These are phyloP conservation scores for Serinus canaria DNA, from an alignment of 2,113 vertebrate genomes.

Conservation along the genomic window DNA sequence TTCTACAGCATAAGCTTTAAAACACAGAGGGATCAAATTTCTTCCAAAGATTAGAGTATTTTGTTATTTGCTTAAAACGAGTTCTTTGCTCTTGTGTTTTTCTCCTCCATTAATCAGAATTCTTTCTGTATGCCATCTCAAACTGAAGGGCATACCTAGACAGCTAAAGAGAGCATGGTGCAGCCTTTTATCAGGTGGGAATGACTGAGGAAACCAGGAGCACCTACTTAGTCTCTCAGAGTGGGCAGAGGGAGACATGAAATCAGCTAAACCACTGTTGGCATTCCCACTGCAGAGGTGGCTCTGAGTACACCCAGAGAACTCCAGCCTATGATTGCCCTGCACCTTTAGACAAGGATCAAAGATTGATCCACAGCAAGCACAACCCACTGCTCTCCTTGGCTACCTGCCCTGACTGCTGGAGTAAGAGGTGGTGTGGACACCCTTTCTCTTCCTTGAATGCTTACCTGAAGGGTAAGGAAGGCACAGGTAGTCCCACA, in stretches of 20 bases:
- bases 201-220: neutral
- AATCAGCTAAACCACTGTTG: neutral
- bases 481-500: neutral
- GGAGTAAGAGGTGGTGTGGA: neutral
- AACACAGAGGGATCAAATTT: neutral
- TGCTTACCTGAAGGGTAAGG: neutral
- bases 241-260: neutral
- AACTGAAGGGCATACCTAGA: neutral
- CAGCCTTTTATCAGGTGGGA: neutral
- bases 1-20: slow-evolving; percentile 16
- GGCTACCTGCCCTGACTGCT: neutral
- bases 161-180: neutral
- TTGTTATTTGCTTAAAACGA: slow-evolving; percentile 7
- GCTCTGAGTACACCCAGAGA: neutral
- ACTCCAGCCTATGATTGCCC: neutral
- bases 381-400: neutral
- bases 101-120: neutral
- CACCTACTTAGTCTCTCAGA: accelerated
- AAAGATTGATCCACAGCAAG: neutral
- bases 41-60: neutral
- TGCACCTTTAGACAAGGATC: neutral
- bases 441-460: neutral
- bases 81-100: neutral
- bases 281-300: neutral
- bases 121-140: neutral